These are phyloP conservation scores for Drosophila tani DNA, from an alignment of 1,140 invertebrate species.

Conservation along the genomic window DNA sequence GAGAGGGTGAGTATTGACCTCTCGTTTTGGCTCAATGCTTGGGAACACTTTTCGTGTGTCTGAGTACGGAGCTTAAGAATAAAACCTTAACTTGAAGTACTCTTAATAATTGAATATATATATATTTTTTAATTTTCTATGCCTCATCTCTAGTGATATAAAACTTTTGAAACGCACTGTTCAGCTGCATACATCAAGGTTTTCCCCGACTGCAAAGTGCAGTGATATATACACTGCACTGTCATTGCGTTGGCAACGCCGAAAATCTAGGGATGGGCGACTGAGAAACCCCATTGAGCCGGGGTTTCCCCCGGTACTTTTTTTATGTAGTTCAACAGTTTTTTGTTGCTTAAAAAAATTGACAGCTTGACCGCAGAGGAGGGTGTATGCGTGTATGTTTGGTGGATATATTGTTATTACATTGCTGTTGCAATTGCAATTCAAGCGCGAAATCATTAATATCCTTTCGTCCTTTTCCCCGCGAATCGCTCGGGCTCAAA, in stretches of 20 bases:
- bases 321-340: slow-evolving; percentile 73
- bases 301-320: slow-evolving; percentile 40
- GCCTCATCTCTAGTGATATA: too few species aligned
- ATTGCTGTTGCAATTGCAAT: slow-evolving; percentile 76
- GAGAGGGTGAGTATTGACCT: too few species aligned
- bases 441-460: slow-evolving; percentile 85
- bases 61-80: too few species aligned
- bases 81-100: too few species aligned
- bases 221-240: slow-evolving; percentile 82
- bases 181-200: slow-evolving; percentile 62
- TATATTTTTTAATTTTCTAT: too few species aligned
- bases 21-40: too few species aligned
- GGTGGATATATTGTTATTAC: slow-evolving; percentile 77
- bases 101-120: too few species aligned
- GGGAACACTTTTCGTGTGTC: too few species aligned
- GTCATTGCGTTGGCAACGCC: slow-evolving; percentile 78
- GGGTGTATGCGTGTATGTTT: slow-evolving; percentile 27
- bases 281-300: slow-evolving; percentile 37
- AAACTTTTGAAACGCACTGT: slow-evolving; percentile 13
- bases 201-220: slow-evolving; percentile 57
- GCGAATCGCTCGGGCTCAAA: slow-evolving; percentile 16
- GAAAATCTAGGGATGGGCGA: slow-evolving; percentile 20
- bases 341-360: slow-evolving; percentile 70
- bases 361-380: slow-evolving; percentile 77
- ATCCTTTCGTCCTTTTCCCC: slow-evolving; percentile 61